Base-by-base conservation (phyloP, 2,113 vertebrate genomes). In the Syngnathus floridae region DNA sequence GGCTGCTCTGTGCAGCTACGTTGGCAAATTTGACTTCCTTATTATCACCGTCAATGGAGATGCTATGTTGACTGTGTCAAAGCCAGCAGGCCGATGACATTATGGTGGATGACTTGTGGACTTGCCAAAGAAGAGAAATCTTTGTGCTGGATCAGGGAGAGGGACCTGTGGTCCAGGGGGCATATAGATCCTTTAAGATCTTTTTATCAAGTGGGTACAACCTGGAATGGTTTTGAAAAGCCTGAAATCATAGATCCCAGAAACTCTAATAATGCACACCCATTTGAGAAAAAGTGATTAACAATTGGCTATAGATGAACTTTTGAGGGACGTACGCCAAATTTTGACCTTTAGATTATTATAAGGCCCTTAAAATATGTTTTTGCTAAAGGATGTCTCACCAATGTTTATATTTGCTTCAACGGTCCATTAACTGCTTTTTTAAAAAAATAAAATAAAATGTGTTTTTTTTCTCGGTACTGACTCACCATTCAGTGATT, bases 1-100 rank as follows among this genome's bases (percentile, higher is more conserved):
- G 87, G 66, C 52, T 52, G 41, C 67, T 81, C 73, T 78, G 66
- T 62, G 67, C 78, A 75, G 70, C 78, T 82, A 70, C 81, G 78
- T 73, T 72, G 31, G 68, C 26, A 54, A 67, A 76, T 60, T 56
- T 14, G 26, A 56, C 59, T 22, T 68, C 36, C 45, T 43, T 6
- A 49, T 35, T 51, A 52, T 41, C 52, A 66, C 55, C 14, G 26
- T 41, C 38, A 61, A 26, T 56, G 40, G 21, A 43, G 59, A 21
- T 43, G 12, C 26, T 45, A 26, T 26, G 12, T 22, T 60, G n/a
- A 35, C 26, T 56, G 54, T 56, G 51, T 10, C 14, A 56, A 56
- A 56, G 16, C 13, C 16, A 35, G 26, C 26, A 35, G 13, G 5
- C 2, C 3, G 26, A 16, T 35, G 26, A 56, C 16, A 56, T 35